These are phyloP conservation scores for Megalops atlanticus DNA, from an alignment of 2,113 vertebrate species.

Conservation along the genomic window DNA sequence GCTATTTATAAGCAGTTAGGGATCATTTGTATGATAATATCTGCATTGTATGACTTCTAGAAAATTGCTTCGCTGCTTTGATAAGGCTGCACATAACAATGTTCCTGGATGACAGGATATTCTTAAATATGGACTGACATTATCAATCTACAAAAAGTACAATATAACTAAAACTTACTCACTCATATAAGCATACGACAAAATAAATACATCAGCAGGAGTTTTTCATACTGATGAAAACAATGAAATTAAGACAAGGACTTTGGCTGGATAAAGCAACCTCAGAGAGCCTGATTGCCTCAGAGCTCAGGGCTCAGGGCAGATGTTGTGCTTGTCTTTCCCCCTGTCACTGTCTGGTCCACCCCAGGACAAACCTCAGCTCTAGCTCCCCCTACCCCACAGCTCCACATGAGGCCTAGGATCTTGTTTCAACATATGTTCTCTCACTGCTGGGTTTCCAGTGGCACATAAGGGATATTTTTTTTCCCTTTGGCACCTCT, in stretches of 20 bases:
- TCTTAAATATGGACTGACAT: not conserved
- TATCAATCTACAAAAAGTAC: not conserved
- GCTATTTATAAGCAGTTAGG: constrained; percentile 16
- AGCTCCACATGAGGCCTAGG: not conserved
- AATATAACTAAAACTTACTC: not conserved
- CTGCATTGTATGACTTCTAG: not conserved
- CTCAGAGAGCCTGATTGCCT: not conserved
- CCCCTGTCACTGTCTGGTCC: not conserved
- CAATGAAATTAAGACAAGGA: not conserved
- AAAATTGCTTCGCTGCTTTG: not conserved
- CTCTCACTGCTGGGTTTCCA: not conserved
- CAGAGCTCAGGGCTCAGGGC: not conserved
- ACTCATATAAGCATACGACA: not conserved
- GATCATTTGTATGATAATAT: constrained; percentile 15
- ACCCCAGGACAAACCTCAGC: not conserved
- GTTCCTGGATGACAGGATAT: too few relatives aligned
- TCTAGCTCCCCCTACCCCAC: not conserved
- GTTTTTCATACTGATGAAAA: not conserved
- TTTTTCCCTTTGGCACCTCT: not conserved
- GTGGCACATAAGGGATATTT: not conserved
- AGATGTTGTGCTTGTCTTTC: not conserved
- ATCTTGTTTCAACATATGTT: constrained; percentile 14
- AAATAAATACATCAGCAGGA: not conserved
- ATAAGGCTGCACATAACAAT: not conserved
- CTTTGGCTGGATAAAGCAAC: not conserved